Percentiles rank a stretch among this genome's conserved stretches.
Evolutionary conservation across 2,797 vertebrate species (phyloP).

Genomic region (Harpagifer antarcticus): DNA sequence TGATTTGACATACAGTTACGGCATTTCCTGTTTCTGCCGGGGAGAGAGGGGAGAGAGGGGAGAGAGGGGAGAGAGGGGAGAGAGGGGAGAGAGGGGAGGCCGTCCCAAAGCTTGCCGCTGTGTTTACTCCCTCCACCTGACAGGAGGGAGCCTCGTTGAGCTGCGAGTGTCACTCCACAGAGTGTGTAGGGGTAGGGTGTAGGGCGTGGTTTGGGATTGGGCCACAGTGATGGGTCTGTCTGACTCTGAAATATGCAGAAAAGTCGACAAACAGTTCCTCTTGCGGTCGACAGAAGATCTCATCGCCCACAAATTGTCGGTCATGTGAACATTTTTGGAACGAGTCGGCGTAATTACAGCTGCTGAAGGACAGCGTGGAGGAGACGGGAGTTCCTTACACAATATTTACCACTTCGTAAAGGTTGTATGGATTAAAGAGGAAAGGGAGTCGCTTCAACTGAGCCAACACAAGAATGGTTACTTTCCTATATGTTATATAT

Average conservation of each 20-base stretch:
- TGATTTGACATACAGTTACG: too few relatives aligned
- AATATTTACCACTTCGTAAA: neutral
- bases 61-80: too few relatives aligned
- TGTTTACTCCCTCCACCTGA: too few relatives aligned
- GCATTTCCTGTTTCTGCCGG: too few relatives aligned
- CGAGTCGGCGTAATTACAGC: constrained; percentile 61
- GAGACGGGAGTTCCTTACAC: constrained; percentile 33
- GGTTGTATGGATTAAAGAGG: neutral
- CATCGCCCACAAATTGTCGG: constrained; percentile 42
- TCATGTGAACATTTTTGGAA: constrained; percentile 53
- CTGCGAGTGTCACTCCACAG: too few relatives aligned
- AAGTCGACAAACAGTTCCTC: neutral
- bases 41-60: too few relatives aligned
- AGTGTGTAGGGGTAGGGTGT: too few relatives aligned
- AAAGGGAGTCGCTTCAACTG: neutral
- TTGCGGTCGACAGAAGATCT: constrained; percentile 24
- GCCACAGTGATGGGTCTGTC: too few relatives aligned
- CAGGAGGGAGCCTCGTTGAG: too few relatives aligned
- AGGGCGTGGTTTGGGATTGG: too few relatives aligned
- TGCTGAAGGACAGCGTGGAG: constrained; percentile 9
- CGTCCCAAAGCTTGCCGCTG: too few relatives aligned
- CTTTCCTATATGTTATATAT: neutral
- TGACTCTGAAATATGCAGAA: neutral
- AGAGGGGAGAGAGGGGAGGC: too few relatives aligned
- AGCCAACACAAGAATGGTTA: neutral